A percentile compares a stretch with the other conserved stretches of the same genome.
Conservation (phyloP, 1,140 invertebrate species). For the Trinorchestia longiramus region DNA sequence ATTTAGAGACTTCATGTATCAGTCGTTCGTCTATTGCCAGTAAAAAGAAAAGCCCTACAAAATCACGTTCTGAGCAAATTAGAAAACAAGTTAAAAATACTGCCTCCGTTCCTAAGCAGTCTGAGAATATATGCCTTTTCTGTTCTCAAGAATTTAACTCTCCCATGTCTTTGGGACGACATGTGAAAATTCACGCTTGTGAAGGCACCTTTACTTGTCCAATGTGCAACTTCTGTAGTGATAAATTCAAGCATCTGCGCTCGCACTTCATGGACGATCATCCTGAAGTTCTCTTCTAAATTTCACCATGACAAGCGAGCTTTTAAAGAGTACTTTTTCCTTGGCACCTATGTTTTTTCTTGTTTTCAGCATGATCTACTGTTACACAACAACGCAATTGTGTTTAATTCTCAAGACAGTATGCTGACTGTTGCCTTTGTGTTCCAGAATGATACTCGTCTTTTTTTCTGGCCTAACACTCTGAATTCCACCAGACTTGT, state of each 20-base stretch:
- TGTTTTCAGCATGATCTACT: no score
- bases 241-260: not conserved
- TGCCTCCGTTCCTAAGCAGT: not conserved
- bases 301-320: not conserved
- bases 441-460: no score
- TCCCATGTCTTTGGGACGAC: not conserved
- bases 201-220: constrained; percentile 15
- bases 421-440: no score
- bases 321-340: no score
- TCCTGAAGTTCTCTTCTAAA: constrained; percentile 15
- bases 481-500: no score
- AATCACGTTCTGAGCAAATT: not conserved
- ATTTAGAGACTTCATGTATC: not conserved
- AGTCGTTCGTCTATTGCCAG: not conserved
- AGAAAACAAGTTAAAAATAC: not conserved
- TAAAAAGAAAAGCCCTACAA: not conserved
- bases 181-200: constrained; percentile 19
- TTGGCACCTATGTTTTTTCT: no score
- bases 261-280: not conserved
- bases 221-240: not conserved
- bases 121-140: not conserved
- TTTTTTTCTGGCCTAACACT: no score
- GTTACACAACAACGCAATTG: not conserved
- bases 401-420: not conserved
- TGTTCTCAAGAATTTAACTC: not conserved